These are phyloP conservation scores for Probaryconus sp. DNA, from an alignment of 1,140 invertebrate species.

Conservation along the genomic window DNA sequence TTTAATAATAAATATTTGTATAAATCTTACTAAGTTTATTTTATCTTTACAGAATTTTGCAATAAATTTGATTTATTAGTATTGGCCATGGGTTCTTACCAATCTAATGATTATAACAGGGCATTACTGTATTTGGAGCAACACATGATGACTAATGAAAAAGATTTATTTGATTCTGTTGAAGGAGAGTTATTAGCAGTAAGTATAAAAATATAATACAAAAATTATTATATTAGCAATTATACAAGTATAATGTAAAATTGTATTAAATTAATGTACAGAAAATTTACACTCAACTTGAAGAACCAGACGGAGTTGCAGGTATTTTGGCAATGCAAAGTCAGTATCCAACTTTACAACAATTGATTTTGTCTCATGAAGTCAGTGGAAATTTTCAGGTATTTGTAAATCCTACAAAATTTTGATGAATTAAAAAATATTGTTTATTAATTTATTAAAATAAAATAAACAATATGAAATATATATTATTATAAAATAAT, in stretches of 20 bases:
- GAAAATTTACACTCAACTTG: slow-evolving; percentile 86
- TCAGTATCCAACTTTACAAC: slow-evolving; percentile 83
- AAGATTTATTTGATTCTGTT: slow-evolving; percentile 81
- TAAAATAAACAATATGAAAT: no score
- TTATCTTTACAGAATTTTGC: slow-evolving; percentile 76
- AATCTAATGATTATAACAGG: slow-evolving; percentile 85
- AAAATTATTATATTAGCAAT: background rate
- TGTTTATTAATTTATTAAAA: no score
- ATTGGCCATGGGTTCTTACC: slow-evolving; percentile 84
- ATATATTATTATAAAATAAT: no score
- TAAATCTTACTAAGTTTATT: background rate
- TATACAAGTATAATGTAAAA: slow-evolving; percentile 2
- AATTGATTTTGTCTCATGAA: slow-evolving; percentile 85
- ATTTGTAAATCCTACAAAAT: slow-evolving; percentile 7
- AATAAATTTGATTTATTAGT: slow-evolving; percentile 82
- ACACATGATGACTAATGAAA: slow-evolving; percentile 81
- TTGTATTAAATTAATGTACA: slow-evolving; percentile 77
- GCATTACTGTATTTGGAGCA: slow-evolving; percentile 86
- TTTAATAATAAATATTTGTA: background rate
- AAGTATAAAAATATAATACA: slow-evolving; percentile 33
- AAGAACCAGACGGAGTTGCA: slow-evolving; percentile 87
- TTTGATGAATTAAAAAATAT: no score
- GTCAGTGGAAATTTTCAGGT: slow-evolving; percentile 83
- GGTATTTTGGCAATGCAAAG: slow-evolving; percentile 84
- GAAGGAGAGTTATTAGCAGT: slow-evolving; percentile 73